Evolutionary conservation across 2,113 vertebrate genomes (phyloP), one percentile per base, ranked within the genome.

Genomic region (Todiramphus chloris): DNA sequence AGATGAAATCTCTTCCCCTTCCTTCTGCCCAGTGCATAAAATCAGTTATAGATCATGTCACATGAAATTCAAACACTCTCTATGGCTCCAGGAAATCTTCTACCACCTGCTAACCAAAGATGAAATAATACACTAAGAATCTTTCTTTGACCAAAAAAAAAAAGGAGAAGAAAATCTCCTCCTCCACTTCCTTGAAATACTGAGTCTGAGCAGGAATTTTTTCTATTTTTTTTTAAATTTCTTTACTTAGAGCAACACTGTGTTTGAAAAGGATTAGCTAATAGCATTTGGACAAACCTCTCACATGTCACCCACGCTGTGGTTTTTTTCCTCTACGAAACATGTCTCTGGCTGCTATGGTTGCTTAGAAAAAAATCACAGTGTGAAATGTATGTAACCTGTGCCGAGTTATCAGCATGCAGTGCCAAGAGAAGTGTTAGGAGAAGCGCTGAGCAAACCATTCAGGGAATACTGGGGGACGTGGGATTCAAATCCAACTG

Each of bases 391-490:
- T 89, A 64, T 51, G 51, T 83, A 93, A 90, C 73, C 76, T 88
- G 12, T 75, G 83, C 51, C 73, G 72, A 78, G 76, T 75, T 90
- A 88, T 51, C 51, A 81, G 51, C 3, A 0, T 39, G 74, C 46
- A 56, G 41, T 70, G 76, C 91, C 86, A 94, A 78, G 60, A 78
- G 50, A 87, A 70, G 89, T 75, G 76, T 87, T 87, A 93, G 80
- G 83, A 89, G 89, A 83, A 93, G 88, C 68, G 81, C 89, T 78
- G 41, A 81, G 81, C n/a, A 89, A 90, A 93, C 28, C 68, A 83
- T 70, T 67, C 68, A 87, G 76, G 17, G 72, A 88, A 63, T 80
- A 16, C 41, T 37, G 33, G 33, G n/a, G 31, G 30, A 27, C 55
- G 69, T 53, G 67, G 44, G 24, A 86, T 89, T 83, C 63, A 86